Evolutionary conservation across 2,888 invertebrate genomes (phyloP).

Genomic region (Drosophila koepferae): DNA sequence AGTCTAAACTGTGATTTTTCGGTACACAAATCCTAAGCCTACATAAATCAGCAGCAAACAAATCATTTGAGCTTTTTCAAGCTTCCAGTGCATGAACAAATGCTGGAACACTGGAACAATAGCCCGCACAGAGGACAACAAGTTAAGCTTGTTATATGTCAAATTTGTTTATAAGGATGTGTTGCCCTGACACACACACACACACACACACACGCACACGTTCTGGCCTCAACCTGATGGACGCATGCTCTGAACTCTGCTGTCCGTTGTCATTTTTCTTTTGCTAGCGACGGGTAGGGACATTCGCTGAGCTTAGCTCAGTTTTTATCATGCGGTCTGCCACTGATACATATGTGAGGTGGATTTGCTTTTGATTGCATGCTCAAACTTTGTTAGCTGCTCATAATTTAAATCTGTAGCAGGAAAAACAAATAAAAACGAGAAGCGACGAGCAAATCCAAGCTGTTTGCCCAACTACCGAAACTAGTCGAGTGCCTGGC

Average conservation of each 20-base stretch:
- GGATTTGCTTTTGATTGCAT: constrained; percentile 52
- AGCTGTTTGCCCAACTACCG: constrained; percentile 34
- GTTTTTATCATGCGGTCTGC: constrained; percentile 45
- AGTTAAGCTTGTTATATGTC: constrained; percentile 78
- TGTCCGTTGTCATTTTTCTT: constrained; percentile 55
- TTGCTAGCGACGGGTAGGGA: background rate
- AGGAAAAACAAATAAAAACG: constrained; percentile 5
- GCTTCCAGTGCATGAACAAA: constrained; percentile 17
- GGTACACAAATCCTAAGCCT: constrained; percentile 49
- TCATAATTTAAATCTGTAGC: constrained; percentile 50
- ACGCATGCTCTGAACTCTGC: constrained; percentile 42
- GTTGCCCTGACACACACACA: constrained; percentile 8
- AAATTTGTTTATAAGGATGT: constrained; percentile 69
- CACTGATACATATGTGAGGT: constrained; percentile 33
- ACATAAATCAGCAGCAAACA: constrained; percentile 70
- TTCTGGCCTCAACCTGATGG: constrained; percentile 41
- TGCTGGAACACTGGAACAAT: constrained; percentile 20
- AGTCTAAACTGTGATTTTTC: constrained; percentile 23
- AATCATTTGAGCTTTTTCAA: constrained; percentile 62
- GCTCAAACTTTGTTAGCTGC: constrained; percentile 33
- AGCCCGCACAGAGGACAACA: constrained; percentile 59
- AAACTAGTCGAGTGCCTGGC: constrained; percentile 61
- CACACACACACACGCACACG: constrained; percentile 19
- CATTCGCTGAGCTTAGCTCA: constrained; percentile 34
- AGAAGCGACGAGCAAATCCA: constrained; percentile 16